Conservation (phyloP, 2,797 vertebrate genomes). For the Gouania willdenowi region DNA sequence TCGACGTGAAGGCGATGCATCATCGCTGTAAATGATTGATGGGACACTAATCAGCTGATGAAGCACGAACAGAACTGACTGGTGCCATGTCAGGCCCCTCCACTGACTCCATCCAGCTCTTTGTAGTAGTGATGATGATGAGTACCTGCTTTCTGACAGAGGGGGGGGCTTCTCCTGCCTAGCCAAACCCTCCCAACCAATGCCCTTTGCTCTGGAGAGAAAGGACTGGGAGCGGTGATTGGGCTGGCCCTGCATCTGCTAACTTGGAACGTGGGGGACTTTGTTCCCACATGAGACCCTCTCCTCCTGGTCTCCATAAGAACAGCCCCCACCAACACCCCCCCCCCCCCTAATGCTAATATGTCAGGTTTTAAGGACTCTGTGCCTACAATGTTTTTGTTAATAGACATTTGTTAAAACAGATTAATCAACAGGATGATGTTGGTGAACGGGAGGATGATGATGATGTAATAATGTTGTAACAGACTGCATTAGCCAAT, state of each 20-base stretch:
- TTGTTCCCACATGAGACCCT: conserved; percentile 15
- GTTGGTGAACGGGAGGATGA: conserved; percentile 35
- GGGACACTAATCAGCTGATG: conserved; percentile 59
- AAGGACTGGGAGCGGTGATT: conserved; percentile 51
- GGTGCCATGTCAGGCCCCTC: conserved; percentile 42
- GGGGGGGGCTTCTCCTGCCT: conserved; percentile 31
- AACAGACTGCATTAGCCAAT: conserved; percentile 23
- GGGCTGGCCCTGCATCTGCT: conserved; percentile 68
- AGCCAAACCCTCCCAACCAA: conserved; percentile 41
- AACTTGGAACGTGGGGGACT: conserved; percentile 28
- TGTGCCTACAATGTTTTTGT: conserved; percentile 41
- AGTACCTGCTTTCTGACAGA: conserved; percentile 63
- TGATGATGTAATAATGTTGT: conserved; percentile 28
- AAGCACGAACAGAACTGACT: conserved; percentile 57
- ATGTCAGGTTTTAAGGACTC: conserved; percentile 42
- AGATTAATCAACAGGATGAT: conserved; percentile 45
- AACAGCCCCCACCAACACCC: conserved; percentile 34
- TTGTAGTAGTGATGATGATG: conserved; percentile 50
- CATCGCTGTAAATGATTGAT: conserved; percentile 53
- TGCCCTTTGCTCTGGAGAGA: conserved; percentile 31
- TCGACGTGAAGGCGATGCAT: conserved; percentile 39
- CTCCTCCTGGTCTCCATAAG: conserved; percentile 47
- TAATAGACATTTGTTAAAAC: conserved; percentile 45
- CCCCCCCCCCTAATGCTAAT: conserved; percentile 46
- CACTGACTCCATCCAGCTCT: conserved; percentile 52